phyloP scores from a whole-genome alignment of 2,888 invertebrate species.

The Cerceris ruficornis region DNA sequence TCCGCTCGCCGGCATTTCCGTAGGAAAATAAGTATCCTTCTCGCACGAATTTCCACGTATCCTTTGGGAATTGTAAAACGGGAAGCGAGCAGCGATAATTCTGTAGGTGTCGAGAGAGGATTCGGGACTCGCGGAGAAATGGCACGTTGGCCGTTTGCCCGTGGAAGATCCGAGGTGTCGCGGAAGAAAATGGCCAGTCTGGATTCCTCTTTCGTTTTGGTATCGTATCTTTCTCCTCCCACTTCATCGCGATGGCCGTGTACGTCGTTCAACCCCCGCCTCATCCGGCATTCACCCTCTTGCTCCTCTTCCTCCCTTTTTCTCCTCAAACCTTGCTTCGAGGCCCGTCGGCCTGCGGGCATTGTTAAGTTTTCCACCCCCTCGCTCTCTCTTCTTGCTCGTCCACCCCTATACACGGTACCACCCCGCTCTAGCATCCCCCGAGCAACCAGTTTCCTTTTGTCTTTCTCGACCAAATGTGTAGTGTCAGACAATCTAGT shows the following conservation, averaged over 20 bases:
- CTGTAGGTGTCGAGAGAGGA: conserved; percentile 61
- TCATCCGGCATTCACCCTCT: not conserved
- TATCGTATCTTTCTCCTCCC: conserved; percentile 11
- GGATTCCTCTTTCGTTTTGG: no score
- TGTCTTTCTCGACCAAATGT: conserved; percentile 66
- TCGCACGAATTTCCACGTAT: conserved; percentile 47
- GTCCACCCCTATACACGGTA: conserved; percentile 34
- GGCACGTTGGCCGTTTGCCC: conserved; percentile 68
- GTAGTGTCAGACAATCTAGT: conserved; percentile 60
- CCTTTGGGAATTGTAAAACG: conserved; percentile 64
- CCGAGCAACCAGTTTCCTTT: conserved; percentile 59
- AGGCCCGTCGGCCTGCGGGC: conserved; percentile 68
- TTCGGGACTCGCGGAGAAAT: conserved; percentile 51
- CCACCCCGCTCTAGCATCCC: conserved; percentile 33
- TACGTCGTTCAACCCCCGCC: not conserved
- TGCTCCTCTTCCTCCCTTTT: conserved; percentile 31
- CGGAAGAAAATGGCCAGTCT: conserved; percentile 53
- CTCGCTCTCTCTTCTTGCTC: conserved; percentile 43
- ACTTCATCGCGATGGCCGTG: not conserved
- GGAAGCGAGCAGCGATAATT: conserved; percentile 63
- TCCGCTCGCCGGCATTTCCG: conserved; percentile 35
- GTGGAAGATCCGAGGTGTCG: conserved; percentile 42
- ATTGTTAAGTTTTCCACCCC: conserved; percentile 72
- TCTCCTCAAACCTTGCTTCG: conserved; percentile 45
- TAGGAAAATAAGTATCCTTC: conserved; percentile 57